phyloP scores from a whole-genome alignment of 1,140 invertebrate species.

The Heliconius nattereri region DNA sequence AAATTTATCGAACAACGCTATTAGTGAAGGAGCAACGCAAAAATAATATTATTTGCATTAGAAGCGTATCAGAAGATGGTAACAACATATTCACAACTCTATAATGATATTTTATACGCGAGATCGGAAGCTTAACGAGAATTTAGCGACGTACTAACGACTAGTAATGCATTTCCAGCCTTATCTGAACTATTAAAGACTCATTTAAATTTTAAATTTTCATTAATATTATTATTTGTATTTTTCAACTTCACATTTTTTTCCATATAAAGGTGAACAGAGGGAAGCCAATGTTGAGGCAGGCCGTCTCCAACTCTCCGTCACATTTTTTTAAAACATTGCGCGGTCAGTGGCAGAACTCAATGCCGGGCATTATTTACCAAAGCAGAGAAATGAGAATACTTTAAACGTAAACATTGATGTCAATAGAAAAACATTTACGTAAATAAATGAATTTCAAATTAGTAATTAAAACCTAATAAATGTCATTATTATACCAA shows the following conservation, averaged over 20 bases:
- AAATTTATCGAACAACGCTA: not conserved
- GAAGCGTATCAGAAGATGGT: constrained; percentile 28
- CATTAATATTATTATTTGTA: not conserved
- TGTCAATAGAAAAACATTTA: not conserved
- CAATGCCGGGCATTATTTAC: too few relatives aligned
- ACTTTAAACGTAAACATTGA: too few relatives aligned
- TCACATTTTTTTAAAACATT: too few relatives aligned
- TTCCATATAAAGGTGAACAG: too few relatives aligned
- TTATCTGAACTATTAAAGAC: not conserved
- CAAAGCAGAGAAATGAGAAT: too few relatives aligned
- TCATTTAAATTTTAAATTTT: not conserved
- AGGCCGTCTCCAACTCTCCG: too few relatives aligned
- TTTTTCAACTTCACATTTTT: not conserved
- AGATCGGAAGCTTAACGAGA: constrained; percentile 13
- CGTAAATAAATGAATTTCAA: not conserved
- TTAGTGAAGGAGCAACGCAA: not conserved
- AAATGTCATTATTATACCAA: too few relatives aligned
- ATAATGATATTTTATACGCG: constrained; percentile 35
- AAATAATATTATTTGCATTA: constrained; percentile 23
- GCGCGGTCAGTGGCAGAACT: too few relatives aligned
- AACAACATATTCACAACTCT: constrained; percentile 25
- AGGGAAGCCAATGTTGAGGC: constrained; percentile 5
- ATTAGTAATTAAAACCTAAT: too few relatives aligned
- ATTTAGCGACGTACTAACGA: constrained; percentile 11
- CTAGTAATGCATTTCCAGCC: constrained; percentile 2